A percentile compares a stretch with the other conserved stretches of the same genome.
Evolutionary conservation across 1,140 invertebrate species (phyloP).

Genomic region (Trichonephila clavipes): DNA sequence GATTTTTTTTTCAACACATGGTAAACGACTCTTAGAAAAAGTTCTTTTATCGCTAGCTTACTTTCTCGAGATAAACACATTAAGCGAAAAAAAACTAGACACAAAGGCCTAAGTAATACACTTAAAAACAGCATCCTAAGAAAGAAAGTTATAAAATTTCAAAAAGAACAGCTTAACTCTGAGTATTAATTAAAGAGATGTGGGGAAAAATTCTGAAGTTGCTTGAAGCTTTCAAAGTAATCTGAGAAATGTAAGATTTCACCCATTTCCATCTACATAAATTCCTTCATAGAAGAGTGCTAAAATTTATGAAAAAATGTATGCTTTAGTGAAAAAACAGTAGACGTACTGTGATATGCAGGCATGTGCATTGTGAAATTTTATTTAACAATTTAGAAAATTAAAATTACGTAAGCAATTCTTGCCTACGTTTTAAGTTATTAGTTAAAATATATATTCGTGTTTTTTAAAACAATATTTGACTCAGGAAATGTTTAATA

Average conservation of each 20-base stretch:
- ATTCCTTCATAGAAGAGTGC: neutral
- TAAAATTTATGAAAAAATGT: neutral
- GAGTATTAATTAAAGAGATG: slow-evolving; percentile 43
- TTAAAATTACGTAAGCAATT: too few relatives aligned
- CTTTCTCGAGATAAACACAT: slow-evolving; percentile 59
- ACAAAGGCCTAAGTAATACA: slow-evolving; percentile 45
- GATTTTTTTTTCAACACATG: too few relatives aligned
- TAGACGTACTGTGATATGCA: too few relatives aligned
- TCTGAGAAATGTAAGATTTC: neutral
- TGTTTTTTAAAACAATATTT: too few relatives aligned
- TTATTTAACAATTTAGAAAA: too few relatives aligned
- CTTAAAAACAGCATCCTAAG: neutral
- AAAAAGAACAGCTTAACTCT: neutral
- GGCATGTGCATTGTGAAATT: too few relatives aligned
- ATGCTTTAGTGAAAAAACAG: neutral
- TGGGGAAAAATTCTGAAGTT: neutral
- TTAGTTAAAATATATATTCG: too few relatives aligned
- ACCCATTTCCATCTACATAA: neutral
- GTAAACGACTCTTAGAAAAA: neutral
- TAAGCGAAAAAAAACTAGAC: slow-evolving; percentile 28
- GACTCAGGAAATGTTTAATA: too few relatives aligned
- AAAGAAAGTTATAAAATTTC: slow-evolving; percentile 48
- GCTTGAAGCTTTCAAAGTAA: neutral
- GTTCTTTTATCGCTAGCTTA: slow-evolving; percentile 16
- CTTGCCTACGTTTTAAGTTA: too few relatives aligned